phyloP scores from a whole-genome alignment of 1,140 invertebrate genomes.

The Aphelinus certus region DNA sequence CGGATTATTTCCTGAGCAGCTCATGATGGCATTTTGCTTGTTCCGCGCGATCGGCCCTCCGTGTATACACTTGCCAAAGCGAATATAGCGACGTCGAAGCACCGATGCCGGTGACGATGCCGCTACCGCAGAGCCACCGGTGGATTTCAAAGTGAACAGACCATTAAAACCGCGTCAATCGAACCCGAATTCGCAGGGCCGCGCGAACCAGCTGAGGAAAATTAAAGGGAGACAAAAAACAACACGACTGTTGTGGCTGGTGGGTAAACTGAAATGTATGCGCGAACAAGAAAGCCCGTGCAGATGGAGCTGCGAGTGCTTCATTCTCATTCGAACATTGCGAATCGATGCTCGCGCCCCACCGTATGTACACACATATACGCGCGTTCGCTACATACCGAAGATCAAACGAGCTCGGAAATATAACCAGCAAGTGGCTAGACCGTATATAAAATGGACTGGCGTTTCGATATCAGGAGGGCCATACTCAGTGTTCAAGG shows the following conservation, averaged over 20 bases:
- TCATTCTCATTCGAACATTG: slow-evolving; percentile 43
- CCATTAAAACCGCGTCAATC: slow-evolving; percentile 52
- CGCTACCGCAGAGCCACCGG: not conserved
- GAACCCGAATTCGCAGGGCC: slow-evolving; percentile 45
- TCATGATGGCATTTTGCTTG: not conserved
- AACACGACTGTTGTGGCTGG: too few relatives aligned
- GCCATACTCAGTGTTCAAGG: not conserved
- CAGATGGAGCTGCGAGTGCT: slow-evolving; percentile 13
- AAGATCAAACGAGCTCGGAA: slow-evolving; percentile 44
- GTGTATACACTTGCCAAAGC: slow-evolving; percentile 7
- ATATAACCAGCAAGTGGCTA: slow-evolving; percentile 44
- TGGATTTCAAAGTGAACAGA: slow-evolving; percentile 45
- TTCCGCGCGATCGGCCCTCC: not conserved
- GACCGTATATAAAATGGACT: slow-evolving; percentile 20
- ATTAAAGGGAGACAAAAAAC: not conserved
- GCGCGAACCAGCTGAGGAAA: not conserved
- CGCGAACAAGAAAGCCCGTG: slow-evolving; percentile 7
- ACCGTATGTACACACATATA: slow-evolving; percentile 18
- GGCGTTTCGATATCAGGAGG: slow-evolving; percentile 6
- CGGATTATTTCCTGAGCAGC: not conserved
- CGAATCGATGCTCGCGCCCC: slow-evolving; percentile 26
- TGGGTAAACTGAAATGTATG: not conserved
- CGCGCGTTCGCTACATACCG: slow-evolving; percentile 1
- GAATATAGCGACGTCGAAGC: not conserved
- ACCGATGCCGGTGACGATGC: not conserved